A percentile compares a stretch with the other conserved stretches of the same genome.
These are phyloP conservation scores for Nesoenas mayeri DNA, from an alignment of 2,113 vertebrate genomes.

Conservation along the genomic window DNA sequence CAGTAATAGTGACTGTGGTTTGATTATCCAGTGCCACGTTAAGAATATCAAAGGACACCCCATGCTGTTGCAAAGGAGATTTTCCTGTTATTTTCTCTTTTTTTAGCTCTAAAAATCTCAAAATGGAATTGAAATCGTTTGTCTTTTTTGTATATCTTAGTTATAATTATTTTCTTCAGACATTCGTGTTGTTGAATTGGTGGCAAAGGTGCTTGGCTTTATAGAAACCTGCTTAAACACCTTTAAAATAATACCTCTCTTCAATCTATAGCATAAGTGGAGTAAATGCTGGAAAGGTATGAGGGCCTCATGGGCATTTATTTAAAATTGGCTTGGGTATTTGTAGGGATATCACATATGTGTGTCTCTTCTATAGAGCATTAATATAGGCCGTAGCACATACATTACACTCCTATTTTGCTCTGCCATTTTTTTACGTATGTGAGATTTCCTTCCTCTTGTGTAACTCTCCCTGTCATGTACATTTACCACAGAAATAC, in stretches of 20 bases:
- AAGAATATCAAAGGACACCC: not conserved
- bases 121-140: not conserved
- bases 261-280: not conserved
- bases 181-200: not conserved
- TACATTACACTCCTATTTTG: not conserved
- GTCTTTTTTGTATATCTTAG: not conserved
- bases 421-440: constrained; percentile 29
- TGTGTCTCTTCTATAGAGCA: not conserved
- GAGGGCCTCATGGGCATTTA: not conserved
- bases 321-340: not conserved
- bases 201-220: not conserved
- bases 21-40: not conserved
- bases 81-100: not conserved
- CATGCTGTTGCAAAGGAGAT: not conserved
- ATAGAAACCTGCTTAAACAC: not conserved
- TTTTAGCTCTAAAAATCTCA: not conserved
- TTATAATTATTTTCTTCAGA: not conserved
- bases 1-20: not conserved
- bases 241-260: not conserved
- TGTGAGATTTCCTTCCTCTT: constrained; percentile 51
- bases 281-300: not conserved
- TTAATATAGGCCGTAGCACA: not conserved
- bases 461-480: not conserved
- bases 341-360: not conserved
- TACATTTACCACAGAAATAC: not conserved